Percentiles rank a stretch among this genome's conserved stretches.
These are phyloP conservation scores for Myopa testacea DNA, from an alignment of 2,888 invertebrate species.

Conservation along the genomic window DNA sequence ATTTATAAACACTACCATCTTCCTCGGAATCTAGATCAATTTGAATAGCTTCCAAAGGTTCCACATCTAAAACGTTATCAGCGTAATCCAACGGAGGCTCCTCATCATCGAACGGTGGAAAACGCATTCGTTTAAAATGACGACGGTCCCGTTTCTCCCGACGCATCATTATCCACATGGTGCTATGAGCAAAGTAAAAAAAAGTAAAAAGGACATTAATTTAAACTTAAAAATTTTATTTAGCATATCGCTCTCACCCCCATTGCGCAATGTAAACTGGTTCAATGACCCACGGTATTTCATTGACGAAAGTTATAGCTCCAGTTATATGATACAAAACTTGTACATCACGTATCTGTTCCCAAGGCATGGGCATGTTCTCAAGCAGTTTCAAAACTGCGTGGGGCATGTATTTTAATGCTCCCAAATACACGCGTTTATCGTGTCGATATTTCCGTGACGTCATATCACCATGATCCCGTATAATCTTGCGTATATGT, in stretches of 20 bases:
- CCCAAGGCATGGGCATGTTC: conserved; percentile 99
- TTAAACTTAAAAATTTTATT: not conserved
- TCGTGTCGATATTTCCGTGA: conserved; percentile 98
- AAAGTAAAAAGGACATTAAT: not conserved
- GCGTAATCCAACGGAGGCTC: conserved; percentile 99
- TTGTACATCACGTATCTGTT: conserved; percentile 98
- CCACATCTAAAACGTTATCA: conserved; percentile 98
- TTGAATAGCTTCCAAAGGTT: conserved; percentile 98
- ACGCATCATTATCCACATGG: conserved; percentile 99
- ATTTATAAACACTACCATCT: conserved; percentile 88
- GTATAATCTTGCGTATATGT: conserved; percentile 97
- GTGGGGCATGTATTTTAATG: conserved; percentile 99
- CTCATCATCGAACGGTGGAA: conserved; percentile 99
- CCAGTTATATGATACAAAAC: conserved; percentile 99
- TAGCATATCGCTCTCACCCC: conserved; percentile 76
- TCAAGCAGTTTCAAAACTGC: conserved; percentile 98
- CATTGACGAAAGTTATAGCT: conserved; percentile 99
- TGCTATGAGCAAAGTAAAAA: conserved; percentile 69
- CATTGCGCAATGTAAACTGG: conserved; percentile 99
- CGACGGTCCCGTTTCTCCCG: conserved; percentile 98
- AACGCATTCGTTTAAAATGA: conserved; percentile 99
- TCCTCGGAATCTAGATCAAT: conserved; percentile 97
- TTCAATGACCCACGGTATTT: conserved; percentile 99
- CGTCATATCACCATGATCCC: conserved; percentile 99
- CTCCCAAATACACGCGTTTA: conserved; percentile 97